Conservation (phyloP, 2,797 vertebrate genomes). For the Lithobates pipiens region DNA sequence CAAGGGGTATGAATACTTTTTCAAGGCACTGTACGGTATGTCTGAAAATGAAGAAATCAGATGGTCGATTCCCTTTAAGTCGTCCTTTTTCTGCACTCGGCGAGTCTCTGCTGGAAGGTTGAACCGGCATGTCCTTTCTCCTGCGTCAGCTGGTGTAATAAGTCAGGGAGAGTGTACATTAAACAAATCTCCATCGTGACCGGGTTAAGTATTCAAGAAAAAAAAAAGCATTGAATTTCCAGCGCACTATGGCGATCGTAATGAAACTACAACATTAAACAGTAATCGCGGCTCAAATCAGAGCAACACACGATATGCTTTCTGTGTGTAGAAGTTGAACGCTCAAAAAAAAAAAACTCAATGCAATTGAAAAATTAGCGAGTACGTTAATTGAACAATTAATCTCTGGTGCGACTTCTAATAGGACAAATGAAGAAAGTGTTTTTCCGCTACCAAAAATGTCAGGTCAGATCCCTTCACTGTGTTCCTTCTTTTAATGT, state of each 20-base stretch:
- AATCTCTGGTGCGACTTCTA: too few relatives aligned
- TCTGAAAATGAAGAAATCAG: not conserved
- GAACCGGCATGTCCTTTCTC: constrained; percentile 10
- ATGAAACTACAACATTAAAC: constrained; percentile 12
- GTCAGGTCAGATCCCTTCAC: too few relatives aligned
- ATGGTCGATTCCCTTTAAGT: not conserved
- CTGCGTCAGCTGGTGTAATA: constrained; percentile 20
- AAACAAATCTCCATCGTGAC: constrained; percentile 57
- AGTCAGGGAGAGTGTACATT: constrained; percentile 21
- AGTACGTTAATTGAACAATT: not conserved
- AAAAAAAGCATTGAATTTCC: constrained; percentile 37
- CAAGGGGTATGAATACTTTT: too few relatives aligned
- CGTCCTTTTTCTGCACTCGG: not conserved
- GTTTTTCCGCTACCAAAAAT: too few relatives aligned
- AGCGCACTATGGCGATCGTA: not conserved
- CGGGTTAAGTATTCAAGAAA: constrained; percentile 58
- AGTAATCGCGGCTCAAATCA: not conserved
- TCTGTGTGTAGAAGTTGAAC: not conserved
- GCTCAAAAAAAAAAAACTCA: not conserved
- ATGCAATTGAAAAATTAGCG: not conserved
- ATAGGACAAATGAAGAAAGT: too few relatives aligned
- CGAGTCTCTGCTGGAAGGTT: not conserved
- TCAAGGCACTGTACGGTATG: too few relatives aligned
- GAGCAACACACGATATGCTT: not conserved
- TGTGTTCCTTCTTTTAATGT: too few relatives aligned